Conservation (phyloP, 1,140 invertebrate species). For the Protaetia brevitarsis region DNA sequence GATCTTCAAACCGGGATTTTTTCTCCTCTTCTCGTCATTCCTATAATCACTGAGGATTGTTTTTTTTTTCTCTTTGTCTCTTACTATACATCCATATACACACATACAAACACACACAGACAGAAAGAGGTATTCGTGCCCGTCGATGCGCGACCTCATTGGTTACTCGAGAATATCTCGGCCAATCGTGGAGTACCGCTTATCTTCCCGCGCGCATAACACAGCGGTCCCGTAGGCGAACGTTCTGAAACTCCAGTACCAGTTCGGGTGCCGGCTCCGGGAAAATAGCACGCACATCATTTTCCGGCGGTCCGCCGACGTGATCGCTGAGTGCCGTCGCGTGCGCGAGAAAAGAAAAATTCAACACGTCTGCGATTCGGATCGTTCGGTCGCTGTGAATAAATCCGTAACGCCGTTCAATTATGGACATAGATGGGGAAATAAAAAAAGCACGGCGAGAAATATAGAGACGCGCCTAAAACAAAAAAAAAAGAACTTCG, state of each 20-base stretch:
- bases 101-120: neutral
- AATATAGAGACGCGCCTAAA: no score
- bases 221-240: neutral
- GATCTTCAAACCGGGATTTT: neutral
- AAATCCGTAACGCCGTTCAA: no score
- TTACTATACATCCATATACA: neutral
- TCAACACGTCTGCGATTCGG: neutral
- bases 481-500: neutral
- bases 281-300: neutral
- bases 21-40: neutral
- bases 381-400: no score
- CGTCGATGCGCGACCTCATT: neutral
- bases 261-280: neutral
- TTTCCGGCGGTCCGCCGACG: neutral
- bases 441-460: no score
- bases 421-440: no score
- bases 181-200: neutral
- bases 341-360: no score
- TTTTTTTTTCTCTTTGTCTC: neutral
- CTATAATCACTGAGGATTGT: neutral
- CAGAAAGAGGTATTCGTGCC: neutral
- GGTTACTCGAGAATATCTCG: constrained; percentile 7
- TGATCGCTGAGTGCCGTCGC: no score
- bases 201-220: constrained; percentile 1
- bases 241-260: neutral